A percentile compares a stretch with the other conserved stretches of the same genome.
Conservation (phyloP, 2,797 vertebrate genomes). For the Potorous gilbertii region DNA sequence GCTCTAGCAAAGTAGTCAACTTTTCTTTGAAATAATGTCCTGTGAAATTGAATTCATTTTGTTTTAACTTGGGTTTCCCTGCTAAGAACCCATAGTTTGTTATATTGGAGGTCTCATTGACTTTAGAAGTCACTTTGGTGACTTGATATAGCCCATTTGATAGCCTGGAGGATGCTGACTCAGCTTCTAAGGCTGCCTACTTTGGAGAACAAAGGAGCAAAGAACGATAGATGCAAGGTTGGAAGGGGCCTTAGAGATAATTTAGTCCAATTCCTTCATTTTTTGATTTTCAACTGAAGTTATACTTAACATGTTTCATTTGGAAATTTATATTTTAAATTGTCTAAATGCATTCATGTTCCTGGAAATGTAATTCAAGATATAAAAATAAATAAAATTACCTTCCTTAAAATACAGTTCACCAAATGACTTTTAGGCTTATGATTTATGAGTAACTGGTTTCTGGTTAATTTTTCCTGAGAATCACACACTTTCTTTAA, state of each 20-base stretch:
- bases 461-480: conserved; percentile 33
- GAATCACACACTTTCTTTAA: conserved; percentile 47
- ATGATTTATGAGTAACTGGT: conserved; percentile 22
- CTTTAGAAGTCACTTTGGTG: background rate
- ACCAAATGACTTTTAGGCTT: conserved; percentile 19
- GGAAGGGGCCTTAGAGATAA: background rate
- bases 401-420: conserved; percentile 46
- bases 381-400: conserved; percentile 18
- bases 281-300: conserved; percentile 7
- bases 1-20: background rate
- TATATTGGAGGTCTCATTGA: background rate
- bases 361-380: conserved; percentile 44
- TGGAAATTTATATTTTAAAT: conserved; percentile 44
- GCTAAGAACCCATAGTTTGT: background rate
- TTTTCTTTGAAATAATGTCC: background rate
- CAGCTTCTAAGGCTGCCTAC: conserved; percentile 6
- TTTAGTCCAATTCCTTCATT: background rate
- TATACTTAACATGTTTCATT: conserved; percentile 49
- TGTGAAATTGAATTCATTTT: background rate
- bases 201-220: background rate
- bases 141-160: background rate
- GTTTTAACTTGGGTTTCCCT: background rate
- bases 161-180: conserved; percentile 4
- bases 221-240: background rate
- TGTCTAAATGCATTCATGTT: conserved; percentile 17